Evolutionary conservation across 2,888 invertebrate species (phyloP).

Genomic region (Zonitis immaculata): DNA sequence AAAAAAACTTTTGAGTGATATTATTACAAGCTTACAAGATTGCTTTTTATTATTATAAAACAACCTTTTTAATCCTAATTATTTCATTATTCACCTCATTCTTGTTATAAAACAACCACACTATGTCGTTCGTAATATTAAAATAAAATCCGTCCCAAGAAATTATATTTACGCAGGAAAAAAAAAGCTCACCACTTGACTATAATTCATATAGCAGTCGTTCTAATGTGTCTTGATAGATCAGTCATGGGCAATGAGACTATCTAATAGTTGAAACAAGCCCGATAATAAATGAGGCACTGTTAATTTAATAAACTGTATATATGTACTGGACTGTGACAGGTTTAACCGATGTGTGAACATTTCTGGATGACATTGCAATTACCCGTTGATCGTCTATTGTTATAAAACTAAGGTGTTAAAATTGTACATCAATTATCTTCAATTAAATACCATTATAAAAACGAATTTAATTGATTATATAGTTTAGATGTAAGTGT

Average conservation of each 20-base stretch:
- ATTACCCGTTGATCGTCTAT: neutral
- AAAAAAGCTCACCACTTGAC: too few species aligned
- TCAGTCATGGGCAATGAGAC: neutral
- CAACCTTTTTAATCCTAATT: neutral
- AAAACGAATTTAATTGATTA: too few species aligned
- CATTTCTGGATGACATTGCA: neutral
- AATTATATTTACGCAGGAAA: too few species aligned
- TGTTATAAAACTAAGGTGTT: neutral
- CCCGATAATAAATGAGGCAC: neutral
- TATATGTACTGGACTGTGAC: neutral
- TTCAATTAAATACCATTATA: too few species aligned
- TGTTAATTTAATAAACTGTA: conserved; percentile 1
- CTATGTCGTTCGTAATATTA: neutral
- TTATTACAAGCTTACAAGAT: too few species aligned
- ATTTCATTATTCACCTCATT: neutral
- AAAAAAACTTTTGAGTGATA: too few species aligned
- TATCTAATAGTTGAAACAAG: neutral
- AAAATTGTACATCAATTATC: too few species aligned
- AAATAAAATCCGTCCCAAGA: neutral
- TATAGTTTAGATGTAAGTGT: conserved; percentile 7
- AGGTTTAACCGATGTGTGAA: conserved; percentile 1
- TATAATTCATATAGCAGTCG: too few species aligned
- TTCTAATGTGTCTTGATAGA: too few species aligned
- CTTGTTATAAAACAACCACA: neutral
- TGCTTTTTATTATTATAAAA: too few species aligned